A percentile compares a stretch with the other conserved stretches of the same genome.
phyloP scores from a whole-genome alignment of 2,888 invertebrate species.

The Sarcophaga caerulescens region DNA sequence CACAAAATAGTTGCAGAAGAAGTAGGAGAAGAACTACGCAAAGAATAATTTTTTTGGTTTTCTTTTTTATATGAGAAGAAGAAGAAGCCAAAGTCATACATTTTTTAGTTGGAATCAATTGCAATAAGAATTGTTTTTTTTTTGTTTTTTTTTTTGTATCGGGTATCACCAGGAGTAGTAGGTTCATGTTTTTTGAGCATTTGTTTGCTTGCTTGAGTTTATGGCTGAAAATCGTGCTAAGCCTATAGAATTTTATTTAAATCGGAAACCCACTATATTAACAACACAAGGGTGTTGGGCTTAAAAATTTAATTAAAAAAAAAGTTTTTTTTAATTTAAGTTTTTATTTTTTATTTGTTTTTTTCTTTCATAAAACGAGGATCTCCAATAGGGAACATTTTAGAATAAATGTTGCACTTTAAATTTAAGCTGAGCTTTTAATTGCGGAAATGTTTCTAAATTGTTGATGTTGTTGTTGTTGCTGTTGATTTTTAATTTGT shows the following conservation, averaged over 20 bases:
- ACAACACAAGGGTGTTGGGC: conserved; percentile 56
- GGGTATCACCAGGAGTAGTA: background rate
- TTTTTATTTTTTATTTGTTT: no score
- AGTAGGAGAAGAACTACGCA: conserved; percentile 21
- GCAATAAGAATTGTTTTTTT: background rate
- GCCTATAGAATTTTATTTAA: conserved; percentile 65
- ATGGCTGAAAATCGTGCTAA: conserved; percentile 53
- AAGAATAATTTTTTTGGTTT: conserved; percentile 17
- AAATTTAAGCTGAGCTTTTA: conserved; percentile 38
- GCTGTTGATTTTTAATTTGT: conserved; percentile 54
- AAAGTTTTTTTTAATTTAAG: conserved; percentile 22
- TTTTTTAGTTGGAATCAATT: background rate
- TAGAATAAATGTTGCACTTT: conserved; percentile 7
- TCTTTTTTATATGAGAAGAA: background rate
- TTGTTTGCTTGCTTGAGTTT: background rate
- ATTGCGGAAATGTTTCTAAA: conserved; percentile 64
- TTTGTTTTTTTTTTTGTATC: background rate
- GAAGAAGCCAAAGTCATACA: background rate
- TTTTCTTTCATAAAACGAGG: conserved; percentile 9
- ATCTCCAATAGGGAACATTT: conserved; percentile 7
- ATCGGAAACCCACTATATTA: conserved; percentile 56
- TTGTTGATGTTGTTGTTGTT: conserved; percentile 25
- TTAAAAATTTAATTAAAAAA: conserved; percentile 25
- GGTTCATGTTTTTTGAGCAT: background rate
- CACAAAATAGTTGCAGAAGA: conserved; percentile 38